Evolutionary conservation across 2,797 vertebrate genomes (phyloP), one percentile per base, ranked within the genome.

Genomic region (Thaleichthys pacificus): DNA sequence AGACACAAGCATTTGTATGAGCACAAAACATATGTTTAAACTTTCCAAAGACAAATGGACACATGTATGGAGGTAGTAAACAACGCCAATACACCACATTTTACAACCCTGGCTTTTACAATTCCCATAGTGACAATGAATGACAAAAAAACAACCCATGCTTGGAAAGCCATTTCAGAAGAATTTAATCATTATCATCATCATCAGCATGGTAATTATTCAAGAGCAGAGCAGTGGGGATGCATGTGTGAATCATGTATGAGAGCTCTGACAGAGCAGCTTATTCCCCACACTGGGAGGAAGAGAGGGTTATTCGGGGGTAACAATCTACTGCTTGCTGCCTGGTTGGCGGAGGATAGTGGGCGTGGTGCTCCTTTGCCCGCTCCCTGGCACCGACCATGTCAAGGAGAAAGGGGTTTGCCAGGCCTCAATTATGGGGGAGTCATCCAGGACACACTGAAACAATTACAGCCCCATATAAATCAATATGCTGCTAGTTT

Each of bases 361-460:
- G 81, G 85, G 85, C 81, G 86, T 72, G 78, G 81, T 69, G 77
- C 80, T 80, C 78, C 84, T 86, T 82, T 87, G 84, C 89, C 86
- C 87, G 77, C 85, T 86, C 88, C 82, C 91, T 92, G 90, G 91
- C 89, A 89, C 76, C 7, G 57, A 3, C 57, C 74, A 89, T 90
- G 88, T 92, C 90, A 88, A 91, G 84, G 87, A 88, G 74, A 85
- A 81, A 75, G 68, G 42, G 72, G 78, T 80, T 72, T 88, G 90
- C 91, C 91, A 93, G 89, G 86, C 90, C 91, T 92, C 89, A 91
- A 91, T 91, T 91, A 93, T 77, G 78, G 87, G 85, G 89, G 87
- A 88, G 88, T 89, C 89, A 90, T 93, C 92, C 92, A 92, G 89
- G 86, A 91, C 93, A 93, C 87, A 89, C 89, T 92, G 92, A 93